Evolutionary conservation across 2,797 vertebrate genomes (phyloP).

Genomic region (Pempheris klunzingeri): DNA sequence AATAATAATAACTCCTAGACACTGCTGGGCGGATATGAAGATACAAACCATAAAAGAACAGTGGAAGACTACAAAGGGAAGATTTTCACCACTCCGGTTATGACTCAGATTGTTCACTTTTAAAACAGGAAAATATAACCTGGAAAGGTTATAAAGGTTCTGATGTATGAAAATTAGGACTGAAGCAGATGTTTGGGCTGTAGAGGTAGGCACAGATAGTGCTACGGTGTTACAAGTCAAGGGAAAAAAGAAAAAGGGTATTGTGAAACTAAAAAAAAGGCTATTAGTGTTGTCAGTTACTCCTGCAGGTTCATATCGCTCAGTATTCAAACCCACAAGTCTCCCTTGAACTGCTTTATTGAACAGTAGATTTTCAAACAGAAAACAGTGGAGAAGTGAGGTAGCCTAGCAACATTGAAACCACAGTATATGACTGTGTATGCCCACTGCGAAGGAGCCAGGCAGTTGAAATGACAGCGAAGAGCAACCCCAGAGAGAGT

Average conservation of each 20-base stretch:
- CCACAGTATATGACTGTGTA: slow-evolving; percentile 73
- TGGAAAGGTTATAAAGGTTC: slow-evolving; percentile 31
- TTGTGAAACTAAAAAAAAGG: slow-evolving; percentile 57
- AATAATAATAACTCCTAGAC: slow-evolving; percentile 50
- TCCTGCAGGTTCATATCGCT: slow-evolving; percentile 73
- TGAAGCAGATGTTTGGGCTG: slow-evolving; percentile 24
- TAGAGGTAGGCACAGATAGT: slow-evolving; percentile 17
- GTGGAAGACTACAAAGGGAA: slow-evolving; percentile 23
- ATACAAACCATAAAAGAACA: slow-evolving; percentile 36
- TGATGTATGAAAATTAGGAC: slow-evolving; percentile 41
- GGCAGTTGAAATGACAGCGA: slow-evolving; percentile 71
- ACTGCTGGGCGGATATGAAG: slow-evolving; percentile 21
- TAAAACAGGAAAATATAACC: slow-evolving; percentile 29
- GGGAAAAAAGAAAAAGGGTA: slow-evolving; percentile 36
- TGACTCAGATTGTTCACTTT: slow-evolving; percentile 50
- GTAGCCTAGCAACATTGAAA: slow-evolving; percentile 88
- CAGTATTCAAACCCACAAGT: slow-evolving; percentile 84
- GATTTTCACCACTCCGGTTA: slow-evolving; percentile 18
- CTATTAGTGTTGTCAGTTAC: slow-evolving; percentile 74
- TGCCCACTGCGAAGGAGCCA: slow-evolving; percentile 74
- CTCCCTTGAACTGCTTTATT: slow-evolving; percentile 83
- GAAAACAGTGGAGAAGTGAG: slow-evolving; percentile 75
- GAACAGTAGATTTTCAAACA: slow-evolving; percentile 81
- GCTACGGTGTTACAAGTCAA: slow-evolving; percentile 37
- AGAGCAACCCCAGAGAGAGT: slow-evolving; percentile 78